A percentile compares a stretch with the other conserved stretches of the same genome.
Conservation (phyloP, 2,888 invertebrate species). For the Melitaea athalia region DNA sequence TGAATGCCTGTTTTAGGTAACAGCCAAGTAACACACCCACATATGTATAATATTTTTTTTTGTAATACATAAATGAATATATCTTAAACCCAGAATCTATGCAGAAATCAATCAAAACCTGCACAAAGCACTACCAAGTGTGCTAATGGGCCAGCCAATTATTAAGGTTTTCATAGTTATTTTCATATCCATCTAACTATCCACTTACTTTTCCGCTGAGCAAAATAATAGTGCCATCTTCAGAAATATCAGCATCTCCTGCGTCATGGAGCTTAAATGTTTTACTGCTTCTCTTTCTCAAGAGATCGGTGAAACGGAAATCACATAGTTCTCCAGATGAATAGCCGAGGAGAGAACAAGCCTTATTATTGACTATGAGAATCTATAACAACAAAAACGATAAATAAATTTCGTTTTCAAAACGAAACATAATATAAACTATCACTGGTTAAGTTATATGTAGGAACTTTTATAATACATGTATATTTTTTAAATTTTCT, state of each 20-base stretch:
- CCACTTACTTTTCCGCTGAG: constrained; percentile 84
- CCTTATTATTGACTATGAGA: constrained; percentile 85
- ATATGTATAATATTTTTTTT: no score
- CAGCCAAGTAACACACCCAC: no score
- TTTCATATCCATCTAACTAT: constrained; percentile 40
- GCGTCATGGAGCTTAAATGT: constrained; percentile 74
- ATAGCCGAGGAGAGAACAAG: constrained; percentile 83
- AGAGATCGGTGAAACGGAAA: constrained; percentile 76
- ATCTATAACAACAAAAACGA: constrained; percentile 71
- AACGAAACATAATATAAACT: no score
- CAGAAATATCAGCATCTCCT: constrained; percentile 76
- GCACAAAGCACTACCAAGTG: no score
- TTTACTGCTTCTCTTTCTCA: constrained; percentile 76
- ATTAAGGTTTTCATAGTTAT: neutral
- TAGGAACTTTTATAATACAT: no score
- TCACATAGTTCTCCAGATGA: constrained; percentile 80
- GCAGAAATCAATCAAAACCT: no score
- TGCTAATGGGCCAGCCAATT: no score
- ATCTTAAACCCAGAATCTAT: no score
- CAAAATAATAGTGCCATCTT: constrained; percentile 82
- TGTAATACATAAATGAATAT: no score
- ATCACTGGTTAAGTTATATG: no score
- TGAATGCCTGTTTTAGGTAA: no score
- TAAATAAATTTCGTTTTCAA: neutral
- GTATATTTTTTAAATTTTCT: no score